These are phyloP conservation scores for Tetrapedia diversipes DNA, from an alignment of 2,888 invertebrate genomes.

Conservation along the genomic window DNA sequence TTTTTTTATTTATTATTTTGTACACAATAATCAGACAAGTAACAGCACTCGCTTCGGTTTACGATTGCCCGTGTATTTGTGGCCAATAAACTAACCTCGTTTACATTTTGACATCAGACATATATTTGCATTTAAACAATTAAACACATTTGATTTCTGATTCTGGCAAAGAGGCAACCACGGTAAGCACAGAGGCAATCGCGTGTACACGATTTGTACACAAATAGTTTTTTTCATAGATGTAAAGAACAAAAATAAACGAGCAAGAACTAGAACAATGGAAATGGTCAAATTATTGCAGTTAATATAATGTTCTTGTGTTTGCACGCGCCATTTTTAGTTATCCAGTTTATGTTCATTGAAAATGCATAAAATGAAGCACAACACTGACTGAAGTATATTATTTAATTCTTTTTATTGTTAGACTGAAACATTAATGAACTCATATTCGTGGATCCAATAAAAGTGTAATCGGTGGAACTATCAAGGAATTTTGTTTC, in stretches of 20 bases:
- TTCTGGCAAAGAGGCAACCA: slow-evolving; percentile 10
- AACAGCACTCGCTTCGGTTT: slow-evolving; percentile 75
- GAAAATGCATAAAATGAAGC: background rate
- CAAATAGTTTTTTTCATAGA: slow-evolving; percentile 54
- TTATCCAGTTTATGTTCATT: background rate
- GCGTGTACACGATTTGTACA: slow-evolving; percentile 64
- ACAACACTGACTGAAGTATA: slow-evolving; percentile 2
- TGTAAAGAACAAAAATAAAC: slow-evolving; percentile 35
- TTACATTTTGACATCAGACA: slow-evolving; percentile 12
- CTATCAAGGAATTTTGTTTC: background rate
- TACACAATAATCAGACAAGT: slow-evolving; percentile 81
- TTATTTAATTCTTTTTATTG: slow-evolving; percentile 8
- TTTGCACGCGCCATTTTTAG: background rate
- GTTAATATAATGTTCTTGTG: background rate
- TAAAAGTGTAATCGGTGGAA: slow-evolving; percentile 1
- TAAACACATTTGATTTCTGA: background rate
- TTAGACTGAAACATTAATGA: slow-evolving; percentile 2
- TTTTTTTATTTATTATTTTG: slow-evolving; percentile 78
- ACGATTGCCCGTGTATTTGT: slow-evolving; percentile 64
- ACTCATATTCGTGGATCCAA: background rate
- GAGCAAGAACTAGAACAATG: slow-evolving; percentile 12
- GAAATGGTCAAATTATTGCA: background rate
- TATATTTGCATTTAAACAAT: slow-evolving; percentile 4
- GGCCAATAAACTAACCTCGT: slow-evolving; percentile 23
- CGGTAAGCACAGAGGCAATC: slow-evolving; percentile 55